Conservation (phyloP, 2,797 vertebrate genomes). For the Sebastes goodei region DNA sequence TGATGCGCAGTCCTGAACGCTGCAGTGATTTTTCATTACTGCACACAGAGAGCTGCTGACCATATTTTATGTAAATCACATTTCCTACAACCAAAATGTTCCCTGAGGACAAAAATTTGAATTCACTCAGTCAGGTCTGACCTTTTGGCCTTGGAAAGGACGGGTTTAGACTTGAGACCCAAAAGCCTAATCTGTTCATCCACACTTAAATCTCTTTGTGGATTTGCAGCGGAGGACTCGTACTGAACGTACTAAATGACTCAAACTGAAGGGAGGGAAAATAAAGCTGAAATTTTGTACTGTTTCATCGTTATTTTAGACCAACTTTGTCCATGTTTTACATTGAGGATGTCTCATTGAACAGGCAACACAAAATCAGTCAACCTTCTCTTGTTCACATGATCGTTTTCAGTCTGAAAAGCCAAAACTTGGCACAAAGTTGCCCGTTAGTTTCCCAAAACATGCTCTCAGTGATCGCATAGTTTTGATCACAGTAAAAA, state of each 20-base stretch:
- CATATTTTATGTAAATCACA: constrained; percentile 63
- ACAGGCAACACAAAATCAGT: background rate
- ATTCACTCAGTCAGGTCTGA: constrained; percentile 61
- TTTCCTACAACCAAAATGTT: constrained; percentile 39
- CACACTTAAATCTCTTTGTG: constrained; percentile 52
- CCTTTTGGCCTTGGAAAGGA: constrained; percentile 60
- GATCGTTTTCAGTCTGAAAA: background rate
- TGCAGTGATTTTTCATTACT: constrained; percentile 27
- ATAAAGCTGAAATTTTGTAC: background rate
- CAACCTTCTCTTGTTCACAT: background rate
- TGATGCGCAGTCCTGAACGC: background rate
- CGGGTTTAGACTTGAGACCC: constrained; percentile 50
- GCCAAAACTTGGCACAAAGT: constrained; percentile 15
- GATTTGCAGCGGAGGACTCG: constrained; percentile 11
- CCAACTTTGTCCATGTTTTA: background rate
- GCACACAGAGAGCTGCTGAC: constrained; percentile 43
- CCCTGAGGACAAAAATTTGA: constrained; percentile 58
- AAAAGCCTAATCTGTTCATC: constrained; percentile 59
- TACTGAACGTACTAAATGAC: constrained; percentile 13
- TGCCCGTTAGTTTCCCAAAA: background rate
- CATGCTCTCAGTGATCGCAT: constrained; percentile 6
- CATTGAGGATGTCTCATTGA: background rate
- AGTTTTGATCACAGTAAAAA: constrained; percentile 40
- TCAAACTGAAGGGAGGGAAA: background rate
- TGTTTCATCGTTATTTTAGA: background rate